Evolutionary conservation across 2,113 vertebrate genomes (phyloP).

Genomic region (Anguilla japonica): DNA sequence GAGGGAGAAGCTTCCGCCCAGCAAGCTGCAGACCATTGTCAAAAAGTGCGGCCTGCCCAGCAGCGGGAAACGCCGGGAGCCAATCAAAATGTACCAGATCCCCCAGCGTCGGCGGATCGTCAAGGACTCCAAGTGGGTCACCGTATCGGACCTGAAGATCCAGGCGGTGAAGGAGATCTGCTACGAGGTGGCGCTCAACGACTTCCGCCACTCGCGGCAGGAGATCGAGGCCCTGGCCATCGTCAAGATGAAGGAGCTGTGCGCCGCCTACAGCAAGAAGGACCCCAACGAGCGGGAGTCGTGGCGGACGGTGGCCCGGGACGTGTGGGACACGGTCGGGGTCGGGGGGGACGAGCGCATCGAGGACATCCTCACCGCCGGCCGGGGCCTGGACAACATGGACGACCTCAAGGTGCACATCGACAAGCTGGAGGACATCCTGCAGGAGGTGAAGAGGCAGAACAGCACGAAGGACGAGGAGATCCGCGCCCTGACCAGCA

Average conservation of each 20-base stretch:
- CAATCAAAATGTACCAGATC: conserved; percentile 97
- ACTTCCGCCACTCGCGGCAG: conserved; percentile 94
- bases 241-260: conserved; percentile 98
- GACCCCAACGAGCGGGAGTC: conserved; percentile 97
- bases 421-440: conserved; percentile 94
- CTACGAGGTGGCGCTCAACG: conserved; percentile 96
- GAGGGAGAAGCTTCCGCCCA: conserved; percentile 98
- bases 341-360: conserved; percentile 89
- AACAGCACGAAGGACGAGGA: conserved; percentile 98
- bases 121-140: conserved; percentile 98
- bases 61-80: conserved; percentile 95
- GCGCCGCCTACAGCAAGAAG: conserved; percentile 90
- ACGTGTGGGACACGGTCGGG: conserved; percentile 97
- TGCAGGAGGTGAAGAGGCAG: conserved; percentile 98
- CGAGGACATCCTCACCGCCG: conserved; percentile 80
- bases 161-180: conserved; percentile 99
- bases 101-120: conserved; percentile 91
- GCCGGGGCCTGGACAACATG: conserved; percentile 77
- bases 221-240: conserved; percentile 98
- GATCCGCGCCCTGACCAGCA: conserved; percentile 88
- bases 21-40: conserved; percentile 98
- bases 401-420: conserved; percentile 96
- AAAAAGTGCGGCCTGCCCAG: conserved; percentile 99
- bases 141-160: conserved; percentile 97
- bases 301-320: conserved; percentile 92